Percentiles rank a stretch among this genome's conserved stretches.
These are phyloP conservation scores for Premnoplex brunnescens DNA, from an alignment of 2,797 vertebrate species.

Conservation along the genomic window DNA sequence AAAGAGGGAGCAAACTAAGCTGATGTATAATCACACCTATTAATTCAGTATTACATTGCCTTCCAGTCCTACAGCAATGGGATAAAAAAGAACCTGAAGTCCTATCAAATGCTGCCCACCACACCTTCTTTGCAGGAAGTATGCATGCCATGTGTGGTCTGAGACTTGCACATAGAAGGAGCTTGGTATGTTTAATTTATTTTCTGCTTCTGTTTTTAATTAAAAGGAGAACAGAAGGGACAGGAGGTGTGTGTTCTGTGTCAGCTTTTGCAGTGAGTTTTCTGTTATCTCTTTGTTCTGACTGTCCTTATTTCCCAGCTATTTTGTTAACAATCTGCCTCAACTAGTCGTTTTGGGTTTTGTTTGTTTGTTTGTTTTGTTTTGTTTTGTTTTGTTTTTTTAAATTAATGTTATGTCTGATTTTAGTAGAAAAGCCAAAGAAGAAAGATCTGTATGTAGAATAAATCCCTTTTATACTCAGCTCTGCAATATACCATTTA, in stretches of 20 bases:
- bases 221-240: slow-evolving; percentile 1
- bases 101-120: neutral
- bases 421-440: slow-evolving; percentile 11
- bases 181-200: neutral
- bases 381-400: neutral
- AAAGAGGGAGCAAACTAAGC: neutral
- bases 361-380: neutral
- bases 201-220: slow-evolving; percentile 23
- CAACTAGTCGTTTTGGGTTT: neutral
- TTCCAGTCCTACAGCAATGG: neutral
- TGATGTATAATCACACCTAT: neutral
- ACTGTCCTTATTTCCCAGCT: neutral
- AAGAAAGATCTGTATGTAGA: neutral
- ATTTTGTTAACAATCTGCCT: neutral
- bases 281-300: slow-evolving; percentile 19
- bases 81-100: neutral
- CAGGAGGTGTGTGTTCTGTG: neutral
- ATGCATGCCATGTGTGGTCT: neutral
- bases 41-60: neutral
- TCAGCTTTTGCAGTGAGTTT: slow-evolving; percentile 14
- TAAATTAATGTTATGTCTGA: neutral
- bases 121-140: accelerated
- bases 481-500: neutral
- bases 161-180: neutral
- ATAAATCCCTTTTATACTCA: neutral